phyloP scores from a whole-genome alignment of 2,113 vertebrate genomes.

The Agapornis roseicollis region DNA sequence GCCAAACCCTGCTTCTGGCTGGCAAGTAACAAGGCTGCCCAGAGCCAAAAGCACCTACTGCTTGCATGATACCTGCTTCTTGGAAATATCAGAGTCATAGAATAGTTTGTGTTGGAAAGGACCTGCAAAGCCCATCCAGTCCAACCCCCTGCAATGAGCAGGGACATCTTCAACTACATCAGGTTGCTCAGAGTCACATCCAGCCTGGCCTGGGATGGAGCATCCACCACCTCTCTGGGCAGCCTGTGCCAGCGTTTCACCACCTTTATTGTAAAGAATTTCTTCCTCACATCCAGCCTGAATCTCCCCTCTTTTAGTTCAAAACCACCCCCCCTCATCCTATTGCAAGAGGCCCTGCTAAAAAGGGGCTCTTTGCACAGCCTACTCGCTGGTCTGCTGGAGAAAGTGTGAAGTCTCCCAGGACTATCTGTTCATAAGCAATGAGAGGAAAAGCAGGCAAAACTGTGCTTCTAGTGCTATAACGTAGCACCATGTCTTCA shows the following conservation, averaged over 20 bases:
- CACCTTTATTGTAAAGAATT: not conserved
- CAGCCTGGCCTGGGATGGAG: not conserved
- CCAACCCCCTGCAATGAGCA: not conserved
- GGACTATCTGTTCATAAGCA: not conserved
- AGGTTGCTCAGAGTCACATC: not conserved
- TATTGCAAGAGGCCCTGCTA: not conserved
- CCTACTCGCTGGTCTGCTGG: not conserved
- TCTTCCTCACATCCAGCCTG: not conserved
- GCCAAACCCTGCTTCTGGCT: not conserved
- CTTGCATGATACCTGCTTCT: not conserved
- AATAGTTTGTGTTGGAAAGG: not conserved
- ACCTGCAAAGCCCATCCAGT: not conserved
- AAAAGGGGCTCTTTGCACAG: not conserved
- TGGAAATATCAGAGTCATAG: not conserved
- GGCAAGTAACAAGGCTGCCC: not conserved
- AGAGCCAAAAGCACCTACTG: not conserved
- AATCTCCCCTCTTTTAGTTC: accelerated
- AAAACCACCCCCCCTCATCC: not conserved
- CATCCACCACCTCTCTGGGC: not conserved
- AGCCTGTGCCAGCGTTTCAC: accelerated
- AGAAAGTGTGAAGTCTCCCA: not conserved
- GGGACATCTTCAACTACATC: not conserved
- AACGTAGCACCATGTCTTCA: not conserved
- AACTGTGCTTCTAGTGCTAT: not conserved
- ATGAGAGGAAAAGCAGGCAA: not conserved